Evolutionary conservation across 2,113 vertebrate species (phyloP).

Genomic region (Ramphastos sulfuratus): DNA sequence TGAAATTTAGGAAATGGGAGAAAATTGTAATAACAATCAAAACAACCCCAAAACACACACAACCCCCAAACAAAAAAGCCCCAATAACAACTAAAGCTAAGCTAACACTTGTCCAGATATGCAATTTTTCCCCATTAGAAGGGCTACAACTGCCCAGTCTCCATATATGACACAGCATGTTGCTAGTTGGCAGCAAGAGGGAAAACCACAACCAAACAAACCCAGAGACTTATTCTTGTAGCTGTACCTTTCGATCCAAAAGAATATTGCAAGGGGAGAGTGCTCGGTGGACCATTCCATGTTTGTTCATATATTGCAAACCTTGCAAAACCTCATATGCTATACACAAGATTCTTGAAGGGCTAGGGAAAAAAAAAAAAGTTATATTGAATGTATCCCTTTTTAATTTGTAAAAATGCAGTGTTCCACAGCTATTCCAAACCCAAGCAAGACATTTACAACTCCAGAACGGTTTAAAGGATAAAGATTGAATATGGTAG

Average conservation of each 20-base stretch:
- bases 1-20: too few species aligned
- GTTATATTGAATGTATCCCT: background rate
- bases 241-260: constrained; percentile 88
- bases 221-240: background rate
- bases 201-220: background rate
- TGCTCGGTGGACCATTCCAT: constrained; percentile 92
- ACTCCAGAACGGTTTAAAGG: background rate
- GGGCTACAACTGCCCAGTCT: background rate
- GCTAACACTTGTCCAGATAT: background rate
- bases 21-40: background rate
- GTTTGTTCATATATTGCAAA: constrained; percentile 91
- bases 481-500: background rate
- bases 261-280: constrained; percentile 90
- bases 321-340: constrained; percentile 92
- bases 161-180: background rate
- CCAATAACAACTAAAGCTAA: too few species aligned
- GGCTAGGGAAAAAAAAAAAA: constrained; percentile 64
- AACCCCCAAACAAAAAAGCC: too few species aligned
- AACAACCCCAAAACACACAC: too few species aligned
- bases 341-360: constrained; percentile 82
- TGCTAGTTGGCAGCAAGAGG: background rate
- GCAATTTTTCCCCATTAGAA: background rate
- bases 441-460: background rate
- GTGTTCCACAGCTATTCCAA: background rate
- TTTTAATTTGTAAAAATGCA: background rate